A percentile compares a stretch with the other conserved stretches of the same genome.
Evolutionary conservation across 2,888 invertebrate species (phyloP).

Genomic region (Itoplectis maculator): DNA sequence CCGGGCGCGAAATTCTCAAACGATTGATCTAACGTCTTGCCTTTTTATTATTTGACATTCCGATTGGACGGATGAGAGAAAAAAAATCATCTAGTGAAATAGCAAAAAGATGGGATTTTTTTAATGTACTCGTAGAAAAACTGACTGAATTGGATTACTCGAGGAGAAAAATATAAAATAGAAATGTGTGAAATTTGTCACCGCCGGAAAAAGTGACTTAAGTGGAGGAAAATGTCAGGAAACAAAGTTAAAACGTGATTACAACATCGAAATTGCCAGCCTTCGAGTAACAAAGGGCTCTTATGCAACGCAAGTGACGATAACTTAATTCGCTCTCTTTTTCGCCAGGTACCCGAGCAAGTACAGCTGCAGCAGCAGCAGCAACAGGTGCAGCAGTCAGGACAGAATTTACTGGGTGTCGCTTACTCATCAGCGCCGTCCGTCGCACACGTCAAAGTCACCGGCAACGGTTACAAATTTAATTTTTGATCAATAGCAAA

Average conservation of each 20-base stretch:
- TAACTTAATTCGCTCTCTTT: slow-evolving; percentile 45
- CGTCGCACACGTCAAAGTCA: slow-evolving; percentile 85
- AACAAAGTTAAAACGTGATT: not conserved
- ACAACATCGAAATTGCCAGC: not conserved
- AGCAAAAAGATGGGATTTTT: not conserved
- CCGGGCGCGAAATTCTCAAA: slow-evolving; percentile 22
- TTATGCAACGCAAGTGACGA: not conserved
- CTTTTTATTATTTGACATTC: not conserved
- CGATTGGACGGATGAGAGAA: not conserved
- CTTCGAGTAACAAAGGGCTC: too few relatives aligned
- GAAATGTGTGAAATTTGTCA: too few relatives aligned
- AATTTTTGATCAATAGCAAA: slow-evolving; percentile 73
- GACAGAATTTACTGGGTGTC: slow-evolving; percentile 80
- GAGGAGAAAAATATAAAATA: too few relatives aligned
- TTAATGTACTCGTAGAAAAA: not conserved
- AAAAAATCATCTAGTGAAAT: not conserved
- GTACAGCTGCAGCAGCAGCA: slow-evolving; percentile 69
- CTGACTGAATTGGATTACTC: too few relatives aligned
- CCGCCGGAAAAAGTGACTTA: too few relatives aligned
- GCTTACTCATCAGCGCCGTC: slow-evolving; percentile 85
- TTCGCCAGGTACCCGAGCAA: slow-evolving; percentile 74
- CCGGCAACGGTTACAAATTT: slow-evolving; percentile 83
- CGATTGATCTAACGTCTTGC: not conserved
- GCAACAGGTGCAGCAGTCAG: slow-evolving; percentile 67
- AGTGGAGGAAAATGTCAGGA: too few relatives aligned